Base-by-base conservation (phyloP, 2,888 invertebrate genomes). In the Diachrysia chrysitis region DNA sequence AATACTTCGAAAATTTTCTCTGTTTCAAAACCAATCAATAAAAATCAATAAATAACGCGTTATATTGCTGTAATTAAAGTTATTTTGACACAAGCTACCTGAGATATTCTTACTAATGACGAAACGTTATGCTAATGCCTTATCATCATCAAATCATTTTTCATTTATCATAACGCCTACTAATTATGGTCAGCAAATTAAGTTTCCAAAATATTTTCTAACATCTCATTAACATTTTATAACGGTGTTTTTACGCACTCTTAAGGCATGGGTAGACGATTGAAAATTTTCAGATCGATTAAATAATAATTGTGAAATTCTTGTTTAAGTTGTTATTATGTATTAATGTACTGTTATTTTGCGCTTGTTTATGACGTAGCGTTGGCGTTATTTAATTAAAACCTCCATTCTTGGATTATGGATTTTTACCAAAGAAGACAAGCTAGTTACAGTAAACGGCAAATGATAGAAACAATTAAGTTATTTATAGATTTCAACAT, bases 81-180 rank as follows among this genome's bases (percentile, higher is more conserved):
- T 63, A 65, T 71, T 66, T 62, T 61, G 76, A 75, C 71, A 69
- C 58, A 19, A 42, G 17, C 32, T 16, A 58, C 54, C 57, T 57
- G 58, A 69, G 29, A 57, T 58, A 62, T 12, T 62, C 32, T 9
- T 23, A 51, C 35, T 54, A 64, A 79, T 77, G 55, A 75, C 29
- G 68, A 75, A 77, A 79, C 25, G 58, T 71, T 68, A 66, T 78
- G 76, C n/a, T 69, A 68, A 76, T 78, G 63, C 10, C 23, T 63
- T 66, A 65, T 55, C 37, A 65, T 56, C 62, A 55, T 68, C 68
- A 58, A 79, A 75, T 78, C 62, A 69, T 75, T 75, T 71, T 69
- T 66, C 66, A 75, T 75, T 68, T 53, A 71, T 77, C 71, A 78
- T 78, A 66, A 57, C 61, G 69, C 17, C 25, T 55, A 66, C 76